Percentiles rank a stretch among this genome's conserved stretches.
These are phyloP conservation scores for Stigmatopora nigra DNA, from an alignment of 2,113 vertebrate genomes.

Conservation along the genomic window DNA sequence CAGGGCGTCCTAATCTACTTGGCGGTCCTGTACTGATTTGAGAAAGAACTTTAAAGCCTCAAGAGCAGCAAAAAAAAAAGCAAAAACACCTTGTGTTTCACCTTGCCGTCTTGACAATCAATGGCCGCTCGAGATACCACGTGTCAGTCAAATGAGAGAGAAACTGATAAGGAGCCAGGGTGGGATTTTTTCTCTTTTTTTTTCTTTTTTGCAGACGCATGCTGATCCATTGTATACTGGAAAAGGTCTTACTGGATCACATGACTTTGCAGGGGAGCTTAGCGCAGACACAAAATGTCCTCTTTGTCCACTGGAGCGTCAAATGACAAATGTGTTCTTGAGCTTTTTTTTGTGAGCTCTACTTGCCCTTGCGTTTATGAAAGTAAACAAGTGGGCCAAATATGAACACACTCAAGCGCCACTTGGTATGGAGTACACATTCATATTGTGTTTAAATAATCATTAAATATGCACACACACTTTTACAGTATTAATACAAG, in stretches of 20 bases:
- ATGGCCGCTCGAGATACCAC: constrained; percentile 14
- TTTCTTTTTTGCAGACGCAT: constrained; percentile 13
- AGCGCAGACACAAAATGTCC: constrained; percentile 14
- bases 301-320: constrained; percentile 15
- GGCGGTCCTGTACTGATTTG: neutral
- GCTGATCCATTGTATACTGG: constrained; percentile 16
- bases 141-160: constrained; percentile 24
- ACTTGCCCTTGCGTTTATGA: neutral
- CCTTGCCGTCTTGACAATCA: constrained; percentile 20
- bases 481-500: too few species aligned
- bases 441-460: too few species aligned
- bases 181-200: constrained; percentile 11
- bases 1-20: constrained; percentile 6
- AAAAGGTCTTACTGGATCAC: constrained; percentile 44
- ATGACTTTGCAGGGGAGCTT: constrained; percentile 27
- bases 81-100: constrained; percentile 8
- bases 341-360: neutral
- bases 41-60: constrained; percentile 1
- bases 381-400: too few species aligned
- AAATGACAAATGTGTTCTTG: constrained; percentile 13
- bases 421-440: too few species aligned
- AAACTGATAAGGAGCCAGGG: constrained; percentile 19
- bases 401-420: too few species aligned
- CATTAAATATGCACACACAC: too few species aligned
- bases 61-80: neutral